Evolutionary conservation across 2,797 vertebrate species (phyloP).

Genomic region (Rhinatrema bivittatum): DNA sequence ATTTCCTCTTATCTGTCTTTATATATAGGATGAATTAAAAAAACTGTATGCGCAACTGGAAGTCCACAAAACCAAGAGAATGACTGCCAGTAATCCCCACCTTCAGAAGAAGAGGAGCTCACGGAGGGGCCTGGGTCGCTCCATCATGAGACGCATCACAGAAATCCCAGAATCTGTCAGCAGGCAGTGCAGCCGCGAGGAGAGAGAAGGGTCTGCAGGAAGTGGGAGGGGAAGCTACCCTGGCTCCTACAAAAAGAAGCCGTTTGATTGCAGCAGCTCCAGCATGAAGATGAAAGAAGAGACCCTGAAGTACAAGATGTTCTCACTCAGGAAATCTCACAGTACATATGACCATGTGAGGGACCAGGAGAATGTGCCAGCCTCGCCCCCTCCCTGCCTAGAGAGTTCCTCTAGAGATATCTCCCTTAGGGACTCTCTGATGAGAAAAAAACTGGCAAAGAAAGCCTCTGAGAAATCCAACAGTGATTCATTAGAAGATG

Average conservation of each 20-base stretch:
- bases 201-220: conserved; percentile 48
- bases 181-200: conserved; percentile 64
- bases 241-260: conserved; percentile 47
- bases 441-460: conserved; percentile 39
- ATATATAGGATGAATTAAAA: conserved; percentile 83
- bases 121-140: conserved; percentile 67
- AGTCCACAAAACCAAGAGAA: conserved; percentile 80
- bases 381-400: neutral
- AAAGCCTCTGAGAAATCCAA: conserved; percentile 48
- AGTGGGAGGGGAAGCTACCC: conserved; percentile 37
- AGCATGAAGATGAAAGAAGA: conserved; percentile 43
- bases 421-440: conserved; percentile 43
- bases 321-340: conserved; percentile 56
- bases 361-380: conserved; percentile 16
- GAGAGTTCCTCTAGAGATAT: conserved; percentile 27
- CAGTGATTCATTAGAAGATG: conserved; percentile 61
- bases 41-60: conserved; percentile 90
- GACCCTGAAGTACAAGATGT: conserved; percentile 43
- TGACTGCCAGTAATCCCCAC: conserved; percentile 86
- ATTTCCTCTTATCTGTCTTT: conserved; percentile 39
- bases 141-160: conserved; percentile 66
- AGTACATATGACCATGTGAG: conserved; percentile 53
- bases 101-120: conserved; percentile 76
- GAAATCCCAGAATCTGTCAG: conserved; percentile 70
- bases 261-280: conserved; percentile 32